Conservation (phyloP, 2,797 vertebrate species). For the Lagorchestes hirsutus region DNA sequence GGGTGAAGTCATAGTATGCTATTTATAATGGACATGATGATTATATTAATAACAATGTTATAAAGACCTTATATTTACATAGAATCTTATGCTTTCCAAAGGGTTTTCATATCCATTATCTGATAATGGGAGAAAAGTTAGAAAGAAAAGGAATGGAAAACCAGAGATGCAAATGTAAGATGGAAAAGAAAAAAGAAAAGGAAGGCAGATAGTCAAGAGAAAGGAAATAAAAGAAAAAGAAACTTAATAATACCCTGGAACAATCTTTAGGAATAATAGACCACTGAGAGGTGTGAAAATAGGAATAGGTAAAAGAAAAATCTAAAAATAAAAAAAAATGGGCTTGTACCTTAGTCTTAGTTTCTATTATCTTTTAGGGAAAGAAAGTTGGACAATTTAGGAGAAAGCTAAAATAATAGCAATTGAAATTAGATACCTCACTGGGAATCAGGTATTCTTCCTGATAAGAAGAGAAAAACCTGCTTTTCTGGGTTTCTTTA, state of each 20-base stretch:
- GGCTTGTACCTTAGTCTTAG: not conserved
- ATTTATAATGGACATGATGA: slow-evolving; percentile 35
- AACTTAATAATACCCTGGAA: slow-evolving; percentile 23
- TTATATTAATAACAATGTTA: slow-evolving; percentile 14
- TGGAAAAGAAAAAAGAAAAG: slow-evolving; percentile 41
- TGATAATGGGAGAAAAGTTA: slow-evolving; percentile 26
- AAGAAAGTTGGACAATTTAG: not conserved
- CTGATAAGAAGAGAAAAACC: not conserved
- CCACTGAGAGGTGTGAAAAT: not conserved
- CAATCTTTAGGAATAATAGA: slow-evolving; percentile 28
- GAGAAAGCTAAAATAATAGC: not conserved
- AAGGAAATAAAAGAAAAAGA: slow-evolving; percentile 35
- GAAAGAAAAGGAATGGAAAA: slow-evolving; percentile 34
- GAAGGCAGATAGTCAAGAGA: slow-evolving; percentile 32
- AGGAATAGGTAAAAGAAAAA: slow-evolving; percentile 38
- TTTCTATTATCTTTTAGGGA: not conserved
- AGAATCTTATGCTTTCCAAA: slow-evolving; percentile 42
- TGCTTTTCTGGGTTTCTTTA: not conserved
- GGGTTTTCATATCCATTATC: slow-evolving; percentile 9
- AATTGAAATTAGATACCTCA: not conserved
- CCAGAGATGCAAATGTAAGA: not conserved
- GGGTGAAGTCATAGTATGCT: not conserved
- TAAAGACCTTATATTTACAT: slow-evolving; percentile 16
- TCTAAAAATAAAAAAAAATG: not conserved
- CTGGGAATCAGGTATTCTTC: too few species aligned